These are phyloP conservation scores for Coregonus suidteri DNA, from an alignment of 2,797 vertebrate species.

Conservation along the genomic window DNA sequence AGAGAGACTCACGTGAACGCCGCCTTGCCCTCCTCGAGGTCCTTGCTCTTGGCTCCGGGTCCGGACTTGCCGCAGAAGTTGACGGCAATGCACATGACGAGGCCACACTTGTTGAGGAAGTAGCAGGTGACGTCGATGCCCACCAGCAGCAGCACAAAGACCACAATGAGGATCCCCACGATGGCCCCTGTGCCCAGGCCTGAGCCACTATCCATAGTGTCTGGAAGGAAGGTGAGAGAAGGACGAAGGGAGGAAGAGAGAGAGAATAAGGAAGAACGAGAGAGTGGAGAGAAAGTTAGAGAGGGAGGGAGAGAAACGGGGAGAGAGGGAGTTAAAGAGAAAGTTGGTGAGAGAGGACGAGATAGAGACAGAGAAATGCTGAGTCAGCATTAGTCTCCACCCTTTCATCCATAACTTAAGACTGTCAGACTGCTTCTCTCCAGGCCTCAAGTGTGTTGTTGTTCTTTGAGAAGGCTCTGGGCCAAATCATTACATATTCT, in stretches of 20 bases:
- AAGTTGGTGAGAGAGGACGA: slow-evolving; percentile 20
- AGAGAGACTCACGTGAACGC: slow-evolving; percentile 90
- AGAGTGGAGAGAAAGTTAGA: slow-evolving; percentile 41
- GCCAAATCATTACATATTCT: not conserved
- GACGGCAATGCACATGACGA: slow-evolving; percentile 97
- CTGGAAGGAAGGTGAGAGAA: slow-evolving; percentile 59
- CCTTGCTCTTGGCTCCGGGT: slow-evolving; percentile 90
- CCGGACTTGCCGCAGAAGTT: slow-evolving; percentile 94
- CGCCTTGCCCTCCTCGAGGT: slow-evolving; percentile 96
- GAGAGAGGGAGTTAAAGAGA: slow-evolving; percentile 13
- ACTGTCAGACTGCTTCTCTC: slow-evolving; percentile 13
- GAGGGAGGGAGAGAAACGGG: slow-evolving; percentile 30
- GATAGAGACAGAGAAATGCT: slow-evolving; percentile 47
- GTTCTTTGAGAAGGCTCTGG: not conserved
- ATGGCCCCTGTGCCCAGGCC: slow-evolving; percentile 93
- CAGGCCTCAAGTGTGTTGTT: slow-evolving; percentile 14
- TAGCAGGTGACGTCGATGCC: slow-evolving; percentile 95
- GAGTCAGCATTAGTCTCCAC: slow-evolving; percentile 31
- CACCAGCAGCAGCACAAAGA: slow-evolving; percentile 91
- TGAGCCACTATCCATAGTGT: slow-evolving; percentile 67
- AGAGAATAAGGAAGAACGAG: not conserved
- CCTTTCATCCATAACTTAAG: slow-evolving; percentile 3
- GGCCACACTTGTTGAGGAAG: slow-evolving; percentile 98
- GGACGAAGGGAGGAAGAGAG: slow-evolving; percentile 27
- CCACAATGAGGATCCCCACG: slow-evolving; percentile 93